phyloP scores from a whole-genome alignment of 2,888 invertebrate genomes.

The Andrena minutula region DNA sequence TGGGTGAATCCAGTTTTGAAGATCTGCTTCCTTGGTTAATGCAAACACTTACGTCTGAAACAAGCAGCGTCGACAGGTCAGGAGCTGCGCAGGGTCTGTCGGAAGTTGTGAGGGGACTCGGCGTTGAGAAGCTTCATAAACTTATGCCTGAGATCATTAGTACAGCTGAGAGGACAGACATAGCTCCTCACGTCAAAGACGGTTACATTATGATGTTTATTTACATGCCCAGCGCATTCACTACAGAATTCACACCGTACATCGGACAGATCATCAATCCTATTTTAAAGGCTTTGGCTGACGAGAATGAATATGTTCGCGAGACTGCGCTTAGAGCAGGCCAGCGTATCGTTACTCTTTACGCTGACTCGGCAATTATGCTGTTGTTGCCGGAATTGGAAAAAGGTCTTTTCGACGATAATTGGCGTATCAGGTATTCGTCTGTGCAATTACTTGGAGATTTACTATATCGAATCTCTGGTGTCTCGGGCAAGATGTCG shows the following conservation, averaged over 20 bases:
- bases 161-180: constrained; percentile 96
- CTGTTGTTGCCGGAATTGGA: constrained; percentile 97
- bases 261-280: constrained; percentile 98
- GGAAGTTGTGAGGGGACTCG: constrained; percentile 98
- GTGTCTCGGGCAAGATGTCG: constrained; percentile 99
- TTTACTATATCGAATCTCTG: constrained; percentile 97
- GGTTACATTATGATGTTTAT: constrained; percentile 99
- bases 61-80: constrained; percentile 97
- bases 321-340: constrained; percentile 99
- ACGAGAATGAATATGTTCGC: constrained; percentile 99
- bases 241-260: constrained; percentile 97
- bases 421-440: constrained; percentile 97
- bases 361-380: constrained; percentile 97
- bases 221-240: constrained; percentile 99
- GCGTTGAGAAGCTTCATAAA: constrained; percentile 96
- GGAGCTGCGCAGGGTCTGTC: constrained; percentile 99
- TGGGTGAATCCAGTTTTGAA: constrained; percentile 98
- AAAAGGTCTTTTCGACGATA: constrained; percentile 97
- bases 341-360: constrained; percentile 97
- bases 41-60: constrained; percentile 98
- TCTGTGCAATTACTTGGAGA: constrained; percentile 98
- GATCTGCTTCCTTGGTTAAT: constrained; percentile 99
- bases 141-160: constrained; percentile 99
- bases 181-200: constrained; percentile 98
- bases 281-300: constrained; percentile 98